Conservation (phyloP, 2,888 invertebrate genomes). For the Patella caerulea region DNA sequence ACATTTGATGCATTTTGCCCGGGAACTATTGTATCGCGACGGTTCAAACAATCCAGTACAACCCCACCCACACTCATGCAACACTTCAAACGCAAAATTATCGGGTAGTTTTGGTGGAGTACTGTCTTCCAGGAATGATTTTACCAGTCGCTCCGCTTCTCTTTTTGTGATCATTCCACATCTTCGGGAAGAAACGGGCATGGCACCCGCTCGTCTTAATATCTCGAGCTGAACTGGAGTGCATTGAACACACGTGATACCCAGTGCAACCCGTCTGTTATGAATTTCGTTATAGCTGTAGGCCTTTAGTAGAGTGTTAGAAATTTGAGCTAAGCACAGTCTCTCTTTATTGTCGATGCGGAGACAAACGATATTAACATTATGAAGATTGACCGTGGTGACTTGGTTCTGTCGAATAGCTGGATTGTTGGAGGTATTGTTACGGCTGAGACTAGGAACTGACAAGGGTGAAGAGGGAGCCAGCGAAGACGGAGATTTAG, state of each 20-base stretch:
- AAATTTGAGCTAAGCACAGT: slow-evolving; percentile 95
- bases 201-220: slow-evolving; percentile 83
- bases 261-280: slow-evolving; percentile 88
- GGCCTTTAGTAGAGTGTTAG: slow-evolving; percentile 92
- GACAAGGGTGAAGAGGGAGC: background rate
- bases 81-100: slow-evolving; percentile 93
- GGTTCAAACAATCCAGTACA: slow-evolving; percentile 78
- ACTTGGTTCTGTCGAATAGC: slow-evolving; percentile 74
- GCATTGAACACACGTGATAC: slow-evolving; percentile 89
- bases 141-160: slow-evolving; percentile 94
- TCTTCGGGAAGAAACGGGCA: slow-evolving; percentile 71
- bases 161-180: slow-evolving; percentile 91
- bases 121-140: slow-evolving; percentile 88
- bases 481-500: background rate
- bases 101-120: slow-evolving; percentile 82
- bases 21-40: slow-evolving; percentile 78
- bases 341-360: slow-evolving; percentile 93
- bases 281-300: slow-evolving; percentile 99
- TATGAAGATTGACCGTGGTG: slow-evolving; percentile 86
- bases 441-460: background rate
- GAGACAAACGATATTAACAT: slow-evolving; percentile 93
- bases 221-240: slow-evolving; percentile 97
- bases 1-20: slow-evolving; percentile 98
- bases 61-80: slow-evolving; percentile 97
- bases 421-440: background rate